Evolutionary conservation across 2,888 invertebrate species (phyloP).

Genomic region (Xanthia togata): DNA sequence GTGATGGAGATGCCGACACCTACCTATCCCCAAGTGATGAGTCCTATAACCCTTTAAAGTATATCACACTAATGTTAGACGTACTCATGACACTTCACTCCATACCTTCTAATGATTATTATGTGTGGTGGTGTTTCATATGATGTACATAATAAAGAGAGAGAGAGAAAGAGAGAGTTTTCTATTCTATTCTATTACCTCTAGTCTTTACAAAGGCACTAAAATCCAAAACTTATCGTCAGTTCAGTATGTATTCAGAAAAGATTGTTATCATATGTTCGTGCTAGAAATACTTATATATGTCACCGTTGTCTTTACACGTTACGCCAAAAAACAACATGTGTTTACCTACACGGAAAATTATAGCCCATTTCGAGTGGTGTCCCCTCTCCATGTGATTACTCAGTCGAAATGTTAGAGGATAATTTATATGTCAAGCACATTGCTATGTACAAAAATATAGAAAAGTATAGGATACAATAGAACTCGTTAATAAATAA

Average conservation of each 20-base stretch:
- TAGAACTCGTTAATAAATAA: background rate
- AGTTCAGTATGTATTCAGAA: background rate
- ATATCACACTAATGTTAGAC: background rate
- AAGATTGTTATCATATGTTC: background rate
- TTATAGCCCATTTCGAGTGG: constrained; percentile 23
- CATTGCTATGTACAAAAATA: background rate
- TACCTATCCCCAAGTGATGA: background rate
- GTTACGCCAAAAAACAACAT: constrained; percentile 28
- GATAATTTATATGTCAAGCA: constrained; percentile 14
- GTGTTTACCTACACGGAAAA: constrained; percentile 26
- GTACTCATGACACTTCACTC: background rate
- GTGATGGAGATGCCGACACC: too few species aligned
- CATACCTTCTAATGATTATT: background rate
- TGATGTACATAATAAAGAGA: background rate
- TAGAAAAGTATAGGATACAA: background rate
- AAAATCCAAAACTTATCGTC: background rate
- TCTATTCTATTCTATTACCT: background rate
- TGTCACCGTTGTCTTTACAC: background rate
- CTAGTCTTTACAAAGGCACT: background rate
- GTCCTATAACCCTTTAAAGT: background rate
- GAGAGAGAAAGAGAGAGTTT: background rate
- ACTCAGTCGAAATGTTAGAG: constrained; percentile 10
- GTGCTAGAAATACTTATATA: background rate
- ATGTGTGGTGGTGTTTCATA: background rate
- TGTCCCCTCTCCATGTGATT: constrained; percentile 22